A percentile compares a stretch with the other conserved stretches of the same genome.
Evolutionary conservation across 37 sponge, comb jelly and placozoan species (phyloP).

Genomic region (Crambe crambe): DNA sequence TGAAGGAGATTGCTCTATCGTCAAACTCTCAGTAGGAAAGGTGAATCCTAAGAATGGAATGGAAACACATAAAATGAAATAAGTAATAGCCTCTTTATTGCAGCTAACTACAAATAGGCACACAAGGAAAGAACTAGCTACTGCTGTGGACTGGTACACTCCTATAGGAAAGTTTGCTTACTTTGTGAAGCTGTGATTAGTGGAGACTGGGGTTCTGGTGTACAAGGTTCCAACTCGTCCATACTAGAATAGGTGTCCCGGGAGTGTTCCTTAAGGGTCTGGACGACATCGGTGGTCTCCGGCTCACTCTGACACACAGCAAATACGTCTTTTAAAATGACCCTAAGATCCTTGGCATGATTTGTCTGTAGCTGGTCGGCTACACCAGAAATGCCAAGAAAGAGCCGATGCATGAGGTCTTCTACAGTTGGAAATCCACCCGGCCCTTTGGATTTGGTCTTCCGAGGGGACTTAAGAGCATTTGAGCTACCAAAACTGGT

Average conservation of each 20-base stretch:
- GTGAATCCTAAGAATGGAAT: background rate
- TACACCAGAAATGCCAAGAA: constrained; percentile 78
- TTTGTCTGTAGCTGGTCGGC: constrained; percentile 89
- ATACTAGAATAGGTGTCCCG: background rate
- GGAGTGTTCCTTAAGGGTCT: background rate
- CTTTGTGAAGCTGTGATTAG: constrained; percentile 22
- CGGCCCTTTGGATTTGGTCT: constrained; percentile 11
- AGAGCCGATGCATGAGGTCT: constrained; percentile 77
- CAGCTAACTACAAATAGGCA: background rate
- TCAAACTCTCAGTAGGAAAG: background rate
- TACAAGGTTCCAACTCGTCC: constrained; percentile 24
- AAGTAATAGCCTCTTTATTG: background rate
- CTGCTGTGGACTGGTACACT: background rate
- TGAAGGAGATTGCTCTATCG: constrained; percentile 1
- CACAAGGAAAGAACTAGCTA: background rate
- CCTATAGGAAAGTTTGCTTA: too few relatives aligned
- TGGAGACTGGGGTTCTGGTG: constrained; percentile 34
- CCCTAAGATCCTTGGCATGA: constrained; percentile 70
- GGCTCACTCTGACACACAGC: constrained; percentile 55
- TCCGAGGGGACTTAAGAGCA: background rate
- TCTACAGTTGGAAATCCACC: constrained; percentile 59
- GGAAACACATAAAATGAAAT: background rate
- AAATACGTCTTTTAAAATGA: constrained; percentile 78
- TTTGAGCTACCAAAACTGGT: background rate
- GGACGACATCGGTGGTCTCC: background rate